Base-by-base conservation (phyloP, 2,888 invertebrate species). In the Sylvicola fuscatus region DNA sequence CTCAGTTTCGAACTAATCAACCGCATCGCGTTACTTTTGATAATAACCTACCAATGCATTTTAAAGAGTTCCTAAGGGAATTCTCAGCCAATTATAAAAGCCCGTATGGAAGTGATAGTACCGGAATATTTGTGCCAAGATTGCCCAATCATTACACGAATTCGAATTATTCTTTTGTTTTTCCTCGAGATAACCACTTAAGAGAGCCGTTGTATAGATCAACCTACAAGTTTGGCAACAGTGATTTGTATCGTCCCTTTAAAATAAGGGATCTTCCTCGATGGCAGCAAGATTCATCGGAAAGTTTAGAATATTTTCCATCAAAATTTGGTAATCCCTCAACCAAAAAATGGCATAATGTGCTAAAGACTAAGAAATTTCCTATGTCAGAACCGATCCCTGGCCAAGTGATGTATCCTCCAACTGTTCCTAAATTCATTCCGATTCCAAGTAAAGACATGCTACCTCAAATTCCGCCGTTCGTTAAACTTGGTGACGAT, bases 311-410 rank as follows among this genome's bases (percentile, higher is more conserved):
- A 29, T 13, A 29, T 29, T 13, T 13, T 29, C 14, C n/a, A 8
- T 13, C n/a, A n/a, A 29, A 13, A 13, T 29, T 8, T 29, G 21
- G 21, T 6, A 8, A 4, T 21, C 5, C 21, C 21, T 6, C 21
- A 21, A 21, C 21, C 8, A 21, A 21, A 21, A 8, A 8, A 29
- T 29, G 12, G 12, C n/a, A 56, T 34, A 52, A 56, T 0, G 49
- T 54, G 52, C 41, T 53, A 27, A 51, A 48, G 13, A 38, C 41
- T 1, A 42, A 45, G n/a, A 45, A 49, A 16, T 56, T 54, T 47
- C 52, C 50, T 27, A 55, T 56, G 54, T 50, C 51, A 40, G 56
- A 56, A 35, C 54, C 55, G 3, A 51, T 55, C 36, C 57, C 54
- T 0, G 56, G 56, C 1, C 51, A 56, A 37, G 42, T 51, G 2